These are phyloP conservation scores for Caiman crocodilus DNA, from an alignment of 2,797 vertebrate species.

Conservation along the genomic window DNA sequence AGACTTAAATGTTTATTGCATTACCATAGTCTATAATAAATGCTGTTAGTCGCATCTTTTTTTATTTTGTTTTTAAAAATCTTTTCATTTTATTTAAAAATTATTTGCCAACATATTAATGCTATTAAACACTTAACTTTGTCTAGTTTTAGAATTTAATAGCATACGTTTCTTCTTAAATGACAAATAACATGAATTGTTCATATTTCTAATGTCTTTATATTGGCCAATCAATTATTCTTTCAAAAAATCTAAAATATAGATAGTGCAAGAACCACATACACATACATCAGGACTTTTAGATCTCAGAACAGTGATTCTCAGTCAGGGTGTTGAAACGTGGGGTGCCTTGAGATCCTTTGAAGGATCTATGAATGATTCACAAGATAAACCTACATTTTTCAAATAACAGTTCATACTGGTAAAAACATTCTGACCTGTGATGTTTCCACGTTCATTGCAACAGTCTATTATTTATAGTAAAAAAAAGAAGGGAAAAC, in stretches of 20 bases:
- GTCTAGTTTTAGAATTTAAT: neutral
- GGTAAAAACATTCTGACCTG: too few species aligned
- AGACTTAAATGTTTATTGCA: neutral
- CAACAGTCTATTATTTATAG: too few species aligned
- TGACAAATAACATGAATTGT: neutral
- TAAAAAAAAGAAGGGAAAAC: neutral
- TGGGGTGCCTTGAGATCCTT: too few species aligned
- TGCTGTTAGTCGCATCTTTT: neutral
- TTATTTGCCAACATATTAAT: neutral
- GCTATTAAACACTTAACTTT: neutral
- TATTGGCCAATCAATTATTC: neutral
- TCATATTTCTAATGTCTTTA: neutral
- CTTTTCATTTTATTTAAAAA: too few species aligned
- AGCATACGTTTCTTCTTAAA: neutral
- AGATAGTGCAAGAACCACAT: too few species aligned
- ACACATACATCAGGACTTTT: too few species aligned
- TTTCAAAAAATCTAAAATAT: neutral
- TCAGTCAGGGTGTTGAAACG: too few species aligned
- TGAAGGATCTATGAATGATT: too few species aligned
- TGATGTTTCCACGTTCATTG: too few species aligned
- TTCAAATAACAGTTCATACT: too few species aligned
- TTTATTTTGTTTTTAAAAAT: neutral
- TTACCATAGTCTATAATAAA: neutral
- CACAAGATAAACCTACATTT: too few species aligned
- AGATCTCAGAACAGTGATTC: too few species aligned